Base-by-base conservation (phyloP, 37 sponge, comb jelly and placozoan genomes). In the Haliclona indistincta region DNA sequence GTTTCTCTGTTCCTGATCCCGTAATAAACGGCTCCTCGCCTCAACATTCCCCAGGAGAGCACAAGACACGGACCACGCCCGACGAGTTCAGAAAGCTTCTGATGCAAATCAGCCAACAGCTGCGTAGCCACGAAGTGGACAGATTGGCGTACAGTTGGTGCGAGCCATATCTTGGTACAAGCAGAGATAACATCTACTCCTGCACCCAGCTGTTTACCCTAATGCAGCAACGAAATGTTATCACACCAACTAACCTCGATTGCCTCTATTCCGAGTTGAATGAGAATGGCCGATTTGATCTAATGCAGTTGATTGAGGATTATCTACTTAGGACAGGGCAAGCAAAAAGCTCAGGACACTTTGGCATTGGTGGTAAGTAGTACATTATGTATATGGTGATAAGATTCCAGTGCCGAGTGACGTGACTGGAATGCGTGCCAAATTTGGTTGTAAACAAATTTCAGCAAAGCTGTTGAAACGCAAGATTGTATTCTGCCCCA, bases 141-240 rank as follows among this genome's bases (percentile, higher is more conserved):
- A 15, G 30, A 13, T 53, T 88, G 15, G 25, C 54, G 23, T 83
- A 43, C 58, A 19, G 62, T 6, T 74, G 78, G n/a, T 23, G 17
- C 29, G 68, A 66, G 40, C 0, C 19, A 17, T 61, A 52, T 3
- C 53, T 49, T 2, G 45, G 60, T 19, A 32, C 38, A 36, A 82
- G 29, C 49, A 28, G 22, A 25, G 84, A 83, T 23, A 25, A 34
- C 2, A 47, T 84, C 3, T 77, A 42, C 73, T 77, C 85, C 2
- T 78, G 78, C 19, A 62, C 68, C 32, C 72, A 88, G 44, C 81
- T 89, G 30, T 67, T 89, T 33, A 43, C 72, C 30, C 38, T 73
- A 22, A 20, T 89, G 65, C 30, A 52, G 33, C 80, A 79, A 67
- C 54, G 77, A 28, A 58, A 54, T 56, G 33, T 76, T 19, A 63